These are phyloP conservation scores for Cyprinella venusta DNA, from an alignment of 2,797 vertebrate species.

Conservation along the genomic window DNA sequence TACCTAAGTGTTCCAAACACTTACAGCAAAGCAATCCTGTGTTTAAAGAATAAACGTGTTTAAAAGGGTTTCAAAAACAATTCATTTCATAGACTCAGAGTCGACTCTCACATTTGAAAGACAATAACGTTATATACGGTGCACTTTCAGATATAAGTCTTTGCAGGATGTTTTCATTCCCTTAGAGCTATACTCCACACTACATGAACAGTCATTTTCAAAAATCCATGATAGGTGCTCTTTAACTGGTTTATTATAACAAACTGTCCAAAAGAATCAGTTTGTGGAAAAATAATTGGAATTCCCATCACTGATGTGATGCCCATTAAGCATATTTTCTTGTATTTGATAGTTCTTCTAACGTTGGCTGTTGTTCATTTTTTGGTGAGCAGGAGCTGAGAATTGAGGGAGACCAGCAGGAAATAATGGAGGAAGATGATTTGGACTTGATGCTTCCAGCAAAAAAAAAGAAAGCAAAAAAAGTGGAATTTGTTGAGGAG, in stretches of 20 bases:
- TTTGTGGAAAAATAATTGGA: background rate
- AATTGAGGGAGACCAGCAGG: constrained; percentile 82
- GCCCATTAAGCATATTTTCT: background rate
- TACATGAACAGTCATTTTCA: too few species aligned
- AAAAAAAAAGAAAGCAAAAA: constrained; percentile 87
- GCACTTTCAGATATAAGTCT: too few species aligned
- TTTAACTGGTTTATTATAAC: background rate
- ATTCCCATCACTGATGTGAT: background rate
- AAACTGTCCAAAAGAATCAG: background rate
- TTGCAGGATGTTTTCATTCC: too few species aligned
- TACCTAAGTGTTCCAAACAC: too few species aligned
- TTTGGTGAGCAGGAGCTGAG: constrained; percentile 76
- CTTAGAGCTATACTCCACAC: too few species aligned
- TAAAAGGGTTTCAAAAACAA: too few species aligned
- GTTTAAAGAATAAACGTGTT: too few species aligned
- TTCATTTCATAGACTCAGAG: too few species aligned
- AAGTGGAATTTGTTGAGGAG: constrained; percentile 78
- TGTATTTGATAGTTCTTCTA: background rate
- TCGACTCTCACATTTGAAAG: too few species aligned
- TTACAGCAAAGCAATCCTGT: too few species aligned
- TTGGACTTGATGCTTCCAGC: constrained; percentile 79
- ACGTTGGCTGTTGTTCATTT: background rate
- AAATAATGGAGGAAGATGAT: constrained; percentile 77
- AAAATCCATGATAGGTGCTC: too few species aligned
- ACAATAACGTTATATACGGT: too few species aligned